Evolutionary conservation across 2,888 invertebrate genomes (phyloP).

Genomic region (Dicranocentrus wangi): DNA sequence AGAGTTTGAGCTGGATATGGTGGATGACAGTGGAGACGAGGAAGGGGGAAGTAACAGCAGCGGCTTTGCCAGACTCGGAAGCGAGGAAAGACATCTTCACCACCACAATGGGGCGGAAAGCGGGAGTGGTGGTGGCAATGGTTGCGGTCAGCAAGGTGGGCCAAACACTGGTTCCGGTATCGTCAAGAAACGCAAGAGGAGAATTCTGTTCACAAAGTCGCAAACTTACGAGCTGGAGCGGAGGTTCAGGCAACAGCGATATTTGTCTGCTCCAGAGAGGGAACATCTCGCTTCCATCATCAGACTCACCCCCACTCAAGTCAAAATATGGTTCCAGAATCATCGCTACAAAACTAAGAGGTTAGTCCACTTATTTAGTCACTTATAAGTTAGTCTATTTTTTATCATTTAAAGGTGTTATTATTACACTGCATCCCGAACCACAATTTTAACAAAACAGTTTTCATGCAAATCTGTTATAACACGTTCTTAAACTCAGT

Average conservation of each 20-base stretch:
- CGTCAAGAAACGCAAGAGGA: constrained; percentile 82
- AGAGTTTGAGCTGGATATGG: constrained; percentile 73
- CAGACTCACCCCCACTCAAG: constrained; percentile 95
- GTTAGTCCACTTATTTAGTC: no score
- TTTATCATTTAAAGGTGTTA: no score
- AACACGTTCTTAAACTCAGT: no score
- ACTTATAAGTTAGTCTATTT: no score
- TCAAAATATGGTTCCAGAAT: constrained; percentile 99
- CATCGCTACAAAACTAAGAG: constrained; percentile 99
- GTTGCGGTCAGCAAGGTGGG: constrained; percentile 90
- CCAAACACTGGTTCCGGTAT: constrained; percentile 15
- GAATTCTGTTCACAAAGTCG: constrained; percentile 97
- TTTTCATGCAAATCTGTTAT: no score
- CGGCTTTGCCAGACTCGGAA: constrained; percentile 37
- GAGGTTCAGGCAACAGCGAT: constrained; percentile 95
- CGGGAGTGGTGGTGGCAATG: constrained; percentile 38
- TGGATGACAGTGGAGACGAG: constrained; percentile 74
- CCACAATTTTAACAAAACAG: no score
- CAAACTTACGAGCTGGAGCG: constrained; percentile 97
- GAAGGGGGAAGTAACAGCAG: constrained; percentile 51
- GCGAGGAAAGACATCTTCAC: neutral
- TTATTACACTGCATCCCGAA: no score
- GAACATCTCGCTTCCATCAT: constrained; percentile 97
- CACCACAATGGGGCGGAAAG: constrained; percentile 1
- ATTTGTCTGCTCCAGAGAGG: constrained; percentile 96